Conservation (phyloP, 2,888 invertebrate species). For the Pristionchus mayeri region DNA sequence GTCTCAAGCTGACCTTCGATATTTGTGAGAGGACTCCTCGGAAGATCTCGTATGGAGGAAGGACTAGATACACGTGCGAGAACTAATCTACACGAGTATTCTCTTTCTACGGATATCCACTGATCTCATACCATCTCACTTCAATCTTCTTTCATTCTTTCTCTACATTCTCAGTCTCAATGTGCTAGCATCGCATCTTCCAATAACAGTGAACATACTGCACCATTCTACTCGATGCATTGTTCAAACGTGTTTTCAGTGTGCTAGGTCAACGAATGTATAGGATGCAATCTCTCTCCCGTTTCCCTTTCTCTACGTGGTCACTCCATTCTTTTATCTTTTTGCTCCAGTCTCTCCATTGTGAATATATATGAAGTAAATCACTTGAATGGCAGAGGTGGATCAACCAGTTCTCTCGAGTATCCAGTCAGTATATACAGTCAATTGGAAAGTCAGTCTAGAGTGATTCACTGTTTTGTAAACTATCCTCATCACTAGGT, state of each 20-base stretch:
- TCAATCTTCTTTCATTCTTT: background rate
- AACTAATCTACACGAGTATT: constrained; percentile 46
- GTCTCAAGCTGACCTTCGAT: constrained; percentile 75
- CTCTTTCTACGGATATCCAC: background rate
- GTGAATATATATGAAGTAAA: constrained; percentile 22
- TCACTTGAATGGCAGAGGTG: constrained; percentile 25
- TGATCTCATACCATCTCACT: constrained; percentile 41
- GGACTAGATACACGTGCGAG: constrained; percentile 70
- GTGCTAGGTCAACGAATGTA: constrained; percentile 32
- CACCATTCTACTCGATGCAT: background rate
- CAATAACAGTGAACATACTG: background rate
- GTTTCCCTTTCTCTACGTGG: constrained; percentile 17
- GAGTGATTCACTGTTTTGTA: background rate
- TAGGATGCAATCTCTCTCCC: constrained; percentile 35
- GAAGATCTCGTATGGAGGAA: constrained; percentile 66
- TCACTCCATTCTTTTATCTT: constrained; percentile 21
- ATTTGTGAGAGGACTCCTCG: constrained; percentile 74
- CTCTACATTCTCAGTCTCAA: constrained; percentile 20
- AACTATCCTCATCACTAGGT: constrained; percentile 26
- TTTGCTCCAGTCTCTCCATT: constrained; percentile 32
- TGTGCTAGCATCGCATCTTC: too few species aligned
- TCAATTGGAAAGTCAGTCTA: background rate
- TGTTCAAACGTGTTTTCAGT: constrained; percentile 12
- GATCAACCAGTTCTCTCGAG: constrained; percentile 12
- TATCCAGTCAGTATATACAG: constrained; percentile 10